Evolutionary conservation across 2,797 vertebrate species (phyloP).

Genomic region (Pteronotus mesoamericanus): DNA sequence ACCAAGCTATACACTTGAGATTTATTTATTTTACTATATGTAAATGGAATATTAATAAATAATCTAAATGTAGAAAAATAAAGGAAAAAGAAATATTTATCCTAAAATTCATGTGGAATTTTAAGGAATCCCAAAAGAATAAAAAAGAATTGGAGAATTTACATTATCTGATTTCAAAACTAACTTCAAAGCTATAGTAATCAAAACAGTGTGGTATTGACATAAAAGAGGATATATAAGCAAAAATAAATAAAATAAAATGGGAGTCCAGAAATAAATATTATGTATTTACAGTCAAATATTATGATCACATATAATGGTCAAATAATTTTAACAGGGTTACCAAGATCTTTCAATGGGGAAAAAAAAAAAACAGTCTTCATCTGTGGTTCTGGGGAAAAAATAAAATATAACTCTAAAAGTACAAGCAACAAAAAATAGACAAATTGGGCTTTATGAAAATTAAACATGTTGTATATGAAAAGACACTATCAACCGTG

Average conservation of each 20-base stretch:
- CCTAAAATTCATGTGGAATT: neutral
- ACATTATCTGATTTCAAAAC: neutral
- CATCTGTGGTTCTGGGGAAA: neutral
- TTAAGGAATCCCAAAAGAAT: neutral
- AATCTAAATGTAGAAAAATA: neutral
- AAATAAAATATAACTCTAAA: neutral
- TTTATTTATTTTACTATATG: neutral
- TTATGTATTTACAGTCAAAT: neutral
- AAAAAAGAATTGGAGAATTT: neutral
- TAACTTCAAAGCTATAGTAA: neutral
- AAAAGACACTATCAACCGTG: neutral
- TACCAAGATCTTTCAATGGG: neutral
- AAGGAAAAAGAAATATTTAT: neutral
- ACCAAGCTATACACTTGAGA: neutral
- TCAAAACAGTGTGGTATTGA: neutral
- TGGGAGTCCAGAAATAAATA: neutral
- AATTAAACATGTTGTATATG: neutral
- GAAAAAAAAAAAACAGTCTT: neutral
- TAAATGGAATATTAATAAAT: neutral
- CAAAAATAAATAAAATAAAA: neutral
- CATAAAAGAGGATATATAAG: neutral
- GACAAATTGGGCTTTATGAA: neutral
- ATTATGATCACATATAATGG: neutral
- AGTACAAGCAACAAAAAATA: neutral
- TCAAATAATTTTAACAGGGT: neutral